Base-by-base conservation (phyloP, 1,140 invertebrate species). In the Magallana gigas region DNA sequence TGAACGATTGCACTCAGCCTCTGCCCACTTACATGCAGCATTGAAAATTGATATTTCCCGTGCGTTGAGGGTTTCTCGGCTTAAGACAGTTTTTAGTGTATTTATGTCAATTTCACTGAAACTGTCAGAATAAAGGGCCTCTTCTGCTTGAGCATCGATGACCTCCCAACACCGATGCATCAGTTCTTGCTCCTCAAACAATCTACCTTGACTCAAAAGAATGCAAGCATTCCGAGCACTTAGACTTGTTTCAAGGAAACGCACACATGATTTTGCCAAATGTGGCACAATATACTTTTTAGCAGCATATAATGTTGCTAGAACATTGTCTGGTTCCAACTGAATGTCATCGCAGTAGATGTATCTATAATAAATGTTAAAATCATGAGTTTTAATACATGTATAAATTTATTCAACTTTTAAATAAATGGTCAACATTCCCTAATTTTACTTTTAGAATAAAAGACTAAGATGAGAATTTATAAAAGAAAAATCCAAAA, bases 281-380 rank as follows among this genome's bases (percentile, higher is more conserved):
- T 97, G 96, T 8, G 97, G 96, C 0, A 98, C 97, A 6, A 97
- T 97, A 95, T 98, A 98, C 91, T 98, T 98, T 92, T 98, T 98
- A 14, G 97, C 97, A 6, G 97, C 97, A 93, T 98, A 98, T 57
- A 98, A 94, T 8, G 97, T 97, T 1, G 97, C 97, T 96, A 98
- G 97, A 1, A 98, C 97, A 93, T 96, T 97, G 93, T 98, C 97
- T 8, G 97, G 96, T 68, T 97, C 97, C 91, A 98, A 97, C 86
- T 96, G 96, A 18, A 98, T 97, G 94, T 99, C 98, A 96, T 99
- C 98, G 96, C 97, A 98, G 95, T 99, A 99, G 92, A 99, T 96
- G 95, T 99, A 99, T 95, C 98, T 99, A 91, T 29, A 91, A 92
- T 84, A 36, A 87, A 71, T 91, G 81, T 59, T 83, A 85, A 57